phyloP scores from a whole-genome alignment of 2,113 vertebrate species.

The Rhombomys opimus region DNA sequence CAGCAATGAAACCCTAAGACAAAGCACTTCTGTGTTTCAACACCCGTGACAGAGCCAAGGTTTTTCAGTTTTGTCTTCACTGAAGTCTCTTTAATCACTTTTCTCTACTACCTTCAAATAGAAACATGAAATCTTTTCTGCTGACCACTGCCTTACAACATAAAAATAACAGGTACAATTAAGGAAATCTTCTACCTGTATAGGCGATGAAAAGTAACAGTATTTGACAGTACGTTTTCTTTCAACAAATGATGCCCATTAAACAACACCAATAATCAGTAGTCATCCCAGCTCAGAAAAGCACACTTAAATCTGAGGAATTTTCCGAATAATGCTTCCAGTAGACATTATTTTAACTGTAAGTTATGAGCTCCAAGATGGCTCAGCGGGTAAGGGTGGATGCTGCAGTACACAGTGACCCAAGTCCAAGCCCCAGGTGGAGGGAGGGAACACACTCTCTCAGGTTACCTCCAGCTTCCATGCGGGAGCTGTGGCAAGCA shows the following conservation, averaged over 20 bases:
- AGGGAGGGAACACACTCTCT: background rate
- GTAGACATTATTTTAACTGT: background rate
- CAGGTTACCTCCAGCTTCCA: background rate
- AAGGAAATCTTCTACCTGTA: background rate
- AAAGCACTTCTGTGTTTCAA: background rate
- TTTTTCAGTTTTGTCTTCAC: background rate
- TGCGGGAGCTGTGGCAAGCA: background rate
- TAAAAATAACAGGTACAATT: background rate
- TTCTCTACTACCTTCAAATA: background rate
- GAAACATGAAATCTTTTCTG: background rate
- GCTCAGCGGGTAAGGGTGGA: background rate
- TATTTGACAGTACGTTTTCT: background rate
- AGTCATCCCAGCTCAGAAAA: background rate
- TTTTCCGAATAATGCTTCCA: background rate
- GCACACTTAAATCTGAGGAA: background rate
- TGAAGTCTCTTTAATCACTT: background rate
- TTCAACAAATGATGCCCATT: background rate
- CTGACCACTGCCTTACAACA: background rate
- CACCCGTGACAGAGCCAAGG: background rate
- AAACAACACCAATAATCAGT: background rate
- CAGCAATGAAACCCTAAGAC: background rate
- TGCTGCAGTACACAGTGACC: background rate
- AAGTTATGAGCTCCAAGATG: background rate
- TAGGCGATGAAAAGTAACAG: background rate
- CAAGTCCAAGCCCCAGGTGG: background rate